Evolutionary conservation across 2,113 vertebrate genomes (phyloP), one percentile per base, ranked within the genome.

Genomic region (Gymnocephalus cernua): DNA sequence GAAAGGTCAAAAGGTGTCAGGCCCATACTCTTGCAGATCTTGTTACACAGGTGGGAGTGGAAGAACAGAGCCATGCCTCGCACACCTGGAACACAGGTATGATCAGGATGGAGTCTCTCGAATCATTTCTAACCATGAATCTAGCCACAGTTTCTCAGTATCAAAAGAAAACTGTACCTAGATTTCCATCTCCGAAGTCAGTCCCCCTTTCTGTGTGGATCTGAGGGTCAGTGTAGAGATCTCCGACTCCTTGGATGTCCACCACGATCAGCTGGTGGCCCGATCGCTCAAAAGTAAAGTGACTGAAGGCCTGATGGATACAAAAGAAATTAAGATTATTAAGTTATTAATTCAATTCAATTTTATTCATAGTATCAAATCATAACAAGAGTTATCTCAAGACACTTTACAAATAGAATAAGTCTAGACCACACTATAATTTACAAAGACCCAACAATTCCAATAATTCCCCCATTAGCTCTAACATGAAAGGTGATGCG

Each of bases 51-150:
- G 38, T 99, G 98, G 6, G 98, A 99, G 85, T 97, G 95, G 91
- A 99, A 99, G 94, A 99, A 99, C 62, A 99, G 95, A 1, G 98
- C 98, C 98, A 99, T 99, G 44, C 98, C 98, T 25, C 98, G 96
- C 63, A 99, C 97, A 92, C 98, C 98, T 99, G 85, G 4, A 85
- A 88, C 38, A 91, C 48, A 87, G 0, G 25, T 16, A 56, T 2
- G 71, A 65, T 66, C 9, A 71, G 0, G 45, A 16, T 18, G 47
- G 4, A 72, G 45, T 14, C 23, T 4, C 18, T n/a, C 14, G 9
- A 18, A 44, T 61, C 0, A 48, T 27, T 47, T 56, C 38, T 4
- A 19, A 44, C 47, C 19, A 45, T 12, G 47, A 3, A 25, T 27
- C 7, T 1, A 70, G 53, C 68, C 62, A 16, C 56, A 19, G 44